Evolutionary conservation across 2,797 vertebrate species (phyloP).

Genomic region (Squalus acanthias): DNA sequence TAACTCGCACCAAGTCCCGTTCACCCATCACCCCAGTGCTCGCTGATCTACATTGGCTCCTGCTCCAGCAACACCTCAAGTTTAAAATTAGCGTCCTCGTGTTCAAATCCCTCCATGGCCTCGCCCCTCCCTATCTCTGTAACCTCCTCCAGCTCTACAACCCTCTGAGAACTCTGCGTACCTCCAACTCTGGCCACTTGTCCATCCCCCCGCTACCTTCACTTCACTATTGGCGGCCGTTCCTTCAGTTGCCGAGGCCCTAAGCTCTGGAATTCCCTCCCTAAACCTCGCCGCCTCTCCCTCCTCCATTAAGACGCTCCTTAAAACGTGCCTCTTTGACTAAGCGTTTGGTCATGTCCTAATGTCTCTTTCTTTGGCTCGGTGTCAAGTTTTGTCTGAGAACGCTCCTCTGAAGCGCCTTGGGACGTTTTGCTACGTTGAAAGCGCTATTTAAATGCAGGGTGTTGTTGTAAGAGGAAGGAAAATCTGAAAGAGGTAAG

Average conservation of each 20-base stretch:
- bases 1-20: neutral
- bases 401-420: neutral
- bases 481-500: neutral
- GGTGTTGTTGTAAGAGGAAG: neutral
- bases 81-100: neutral
- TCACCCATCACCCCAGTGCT: neutral
- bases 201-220: neutral
- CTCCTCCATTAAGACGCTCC: neutral
- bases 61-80: neutral
- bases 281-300: neutral
- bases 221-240: neutral
- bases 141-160: neutral
- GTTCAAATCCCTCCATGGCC: neutral
- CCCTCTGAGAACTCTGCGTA: neutral
- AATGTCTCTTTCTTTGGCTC: neutral
- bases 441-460: neutral
- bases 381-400: neutral
- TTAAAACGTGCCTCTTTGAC: neutral
- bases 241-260: neutral
- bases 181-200: neutral
- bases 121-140: no score
- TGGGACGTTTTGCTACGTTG: neutral
- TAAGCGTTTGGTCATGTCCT: neutral
- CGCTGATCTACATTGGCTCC: neutral
- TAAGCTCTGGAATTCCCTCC: neutral